A percentile compares a stretch with the other conserved stretches of the same genome.
Evolutionary conservation across 2,113 vertebrate genomes (phyloP).

Genomic region (Oreocharis arfaki): DNA sequence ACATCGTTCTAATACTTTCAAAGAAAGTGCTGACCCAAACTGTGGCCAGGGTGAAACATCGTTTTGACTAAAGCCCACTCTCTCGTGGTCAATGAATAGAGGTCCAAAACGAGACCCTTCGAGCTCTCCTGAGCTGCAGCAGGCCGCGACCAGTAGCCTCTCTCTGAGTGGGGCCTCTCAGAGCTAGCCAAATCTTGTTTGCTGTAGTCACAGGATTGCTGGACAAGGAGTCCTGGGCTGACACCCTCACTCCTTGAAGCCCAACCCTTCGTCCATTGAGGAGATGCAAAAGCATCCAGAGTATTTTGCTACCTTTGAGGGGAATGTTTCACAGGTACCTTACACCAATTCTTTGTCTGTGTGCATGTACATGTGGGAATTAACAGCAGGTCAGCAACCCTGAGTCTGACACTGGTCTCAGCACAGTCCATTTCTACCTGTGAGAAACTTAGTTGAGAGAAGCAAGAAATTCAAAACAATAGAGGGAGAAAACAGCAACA

Average conservation of each 20-base stretch:
- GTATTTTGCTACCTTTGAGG: background rate
- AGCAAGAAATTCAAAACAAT: no score
- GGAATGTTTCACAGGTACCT: background rate
- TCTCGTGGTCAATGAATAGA: fast-evolving
- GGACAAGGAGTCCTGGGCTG: background rate
- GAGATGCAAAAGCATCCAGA: background rate
- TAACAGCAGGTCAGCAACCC: no score
- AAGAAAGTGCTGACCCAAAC: background rate
- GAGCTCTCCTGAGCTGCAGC: background rate
- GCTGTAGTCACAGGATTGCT: background rate
- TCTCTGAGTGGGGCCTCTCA: background rate
- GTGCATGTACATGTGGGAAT: no score
- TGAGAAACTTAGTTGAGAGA: no score
- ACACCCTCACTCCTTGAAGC: background rate
- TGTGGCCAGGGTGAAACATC: background rate
- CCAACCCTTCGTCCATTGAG: fast-evolving
- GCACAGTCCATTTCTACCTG: no score
- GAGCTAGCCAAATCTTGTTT: background rate
- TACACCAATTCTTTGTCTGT: background rate
- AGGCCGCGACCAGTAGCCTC: background rate
- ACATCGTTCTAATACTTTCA: background rate
- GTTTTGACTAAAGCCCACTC: background rate
- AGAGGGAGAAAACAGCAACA: no score
- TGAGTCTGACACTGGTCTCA: no score
- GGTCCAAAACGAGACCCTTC: no score